These are phyloP conservation scores for Nemurella pictetii DNA, from an alignment of 2,888 invertebrate species.

Conservation along the genomic window DNA sequence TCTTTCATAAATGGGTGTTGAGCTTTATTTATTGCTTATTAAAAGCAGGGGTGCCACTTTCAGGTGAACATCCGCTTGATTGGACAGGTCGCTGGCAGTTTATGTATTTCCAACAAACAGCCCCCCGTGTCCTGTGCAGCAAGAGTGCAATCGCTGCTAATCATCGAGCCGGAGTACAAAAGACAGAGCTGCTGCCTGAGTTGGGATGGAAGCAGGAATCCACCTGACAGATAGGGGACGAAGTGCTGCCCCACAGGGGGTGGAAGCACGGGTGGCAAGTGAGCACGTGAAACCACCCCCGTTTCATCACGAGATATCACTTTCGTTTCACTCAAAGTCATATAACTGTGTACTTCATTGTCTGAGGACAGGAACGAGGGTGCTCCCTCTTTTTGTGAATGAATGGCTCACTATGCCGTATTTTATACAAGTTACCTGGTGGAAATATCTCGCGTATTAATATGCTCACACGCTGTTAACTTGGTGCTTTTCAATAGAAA, in stretches of 20 bases:
- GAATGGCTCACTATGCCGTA: too few species aligned
- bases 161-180: not conserved
- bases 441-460: too few species aligned
- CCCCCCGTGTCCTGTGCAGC: too few species aligned
- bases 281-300: not conserved
- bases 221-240: not conserved
- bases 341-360: not conserved
- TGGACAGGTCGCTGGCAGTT: not conserved
- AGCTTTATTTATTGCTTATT: not conserved
- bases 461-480: too few species aligned
- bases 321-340: not conserved
- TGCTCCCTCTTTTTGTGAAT: not conserved
- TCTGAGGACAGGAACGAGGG: not conserved
- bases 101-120: not conserved
- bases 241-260: not conserved
- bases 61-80: not conserved
- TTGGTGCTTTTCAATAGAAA: too few species aligned
- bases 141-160: not conserved
- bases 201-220: not conserved
- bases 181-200: not conserved
- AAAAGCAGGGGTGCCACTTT: not conserved
- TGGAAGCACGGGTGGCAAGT: not conserved
- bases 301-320: not conserved
- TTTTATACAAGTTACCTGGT: too few species aligned
- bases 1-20: not conserved